phyloP scores from a whole-genome alignment of 2,888 invertebrate genomes.

The Andrena flavipes region DNA sequence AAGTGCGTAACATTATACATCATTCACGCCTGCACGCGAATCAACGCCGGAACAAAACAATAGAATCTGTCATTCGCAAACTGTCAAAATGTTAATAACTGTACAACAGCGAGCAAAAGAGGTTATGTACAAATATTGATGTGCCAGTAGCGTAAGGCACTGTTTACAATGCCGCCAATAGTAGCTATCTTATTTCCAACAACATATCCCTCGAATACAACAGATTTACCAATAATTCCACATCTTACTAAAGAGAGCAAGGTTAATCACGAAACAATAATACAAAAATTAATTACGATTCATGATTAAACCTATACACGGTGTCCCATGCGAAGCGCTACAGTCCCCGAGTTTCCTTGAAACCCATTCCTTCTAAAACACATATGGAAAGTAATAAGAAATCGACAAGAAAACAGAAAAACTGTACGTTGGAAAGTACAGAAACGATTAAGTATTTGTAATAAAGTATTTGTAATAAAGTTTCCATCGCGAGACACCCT shows the following conservation, averaged over 20 bases:
- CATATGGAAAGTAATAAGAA: too few species aligned
- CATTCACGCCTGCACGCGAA: conserved; percentile 28
- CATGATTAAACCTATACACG: background rate
- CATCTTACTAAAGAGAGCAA: background rate
- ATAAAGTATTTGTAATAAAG: background rate
- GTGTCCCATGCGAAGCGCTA: background rate
- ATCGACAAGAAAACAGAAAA: too few species aligned
- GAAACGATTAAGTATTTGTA: too few species aligned
- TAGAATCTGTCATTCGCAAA: conserved; percentile 40
- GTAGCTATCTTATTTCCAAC: background rate
- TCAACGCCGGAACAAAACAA: conserved; percentile 1
- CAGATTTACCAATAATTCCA: too few species aligned
- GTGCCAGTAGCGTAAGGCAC: conserved; percentile 17
- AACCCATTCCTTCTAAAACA: too few species aligned
- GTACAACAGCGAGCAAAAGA: conserved; percentile 7
- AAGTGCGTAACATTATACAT: conserved; percentile 27
- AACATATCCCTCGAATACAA: too few species aligned
- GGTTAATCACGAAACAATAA: background rate
- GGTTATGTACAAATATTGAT: conserved; percentile 50
- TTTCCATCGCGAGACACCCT: background rate
- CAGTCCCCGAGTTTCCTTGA: too few species aligned
- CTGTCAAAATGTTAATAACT: conserved; percentile 55
- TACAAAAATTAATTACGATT: conserved; percentile 1
- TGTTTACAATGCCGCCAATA: conserved; percentile 18
- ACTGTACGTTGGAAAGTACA: too few species aligned